These are phyloP conservation scores for Chrysopilus asiliformis DNA, from an alignment of 2,888 invertebrate genomes.

Conservation along the genomic window DNA sequence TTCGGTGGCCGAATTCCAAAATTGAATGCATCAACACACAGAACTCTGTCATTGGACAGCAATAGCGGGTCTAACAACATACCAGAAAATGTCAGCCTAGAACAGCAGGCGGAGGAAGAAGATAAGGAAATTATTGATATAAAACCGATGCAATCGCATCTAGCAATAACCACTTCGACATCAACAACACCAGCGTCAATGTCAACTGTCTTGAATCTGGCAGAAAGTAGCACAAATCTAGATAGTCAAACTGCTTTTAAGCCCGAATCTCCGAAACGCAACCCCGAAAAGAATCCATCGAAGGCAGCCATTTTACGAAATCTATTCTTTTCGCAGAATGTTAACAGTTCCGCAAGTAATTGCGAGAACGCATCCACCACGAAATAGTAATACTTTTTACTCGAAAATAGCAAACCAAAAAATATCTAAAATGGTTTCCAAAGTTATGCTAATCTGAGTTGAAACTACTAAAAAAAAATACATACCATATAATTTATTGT, in stretches of 20 bases:
- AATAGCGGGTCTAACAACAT: slow-evolving; percentile 21
- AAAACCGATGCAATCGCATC: neutral
- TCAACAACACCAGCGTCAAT: neutral
- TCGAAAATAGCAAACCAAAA: too few species aligned
- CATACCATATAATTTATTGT: too few species aligned
- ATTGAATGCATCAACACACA: slow-evolving; percentile 18
- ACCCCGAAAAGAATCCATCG: slow-evolving; percentile 16
- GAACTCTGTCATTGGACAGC: slow-evolving; percentile 20
- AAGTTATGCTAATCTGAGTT: too few species aligned
- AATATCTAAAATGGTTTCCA: too few species aligned
- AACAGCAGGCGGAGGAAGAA: slow-evolving; percentile 19
- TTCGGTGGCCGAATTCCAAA: slow-evolving; percentile 20
- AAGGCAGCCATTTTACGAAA: slow-evolving; percentile 21
- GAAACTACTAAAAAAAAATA: too few species aligned
- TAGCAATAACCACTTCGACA: neutral
- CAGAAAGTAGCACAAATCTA: neutral
- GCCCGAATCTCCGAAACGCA: slow-evolving; percentile 6
- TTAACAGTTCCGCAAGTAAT: neutral
- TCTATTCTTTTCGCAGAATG: slow-evolving; percentile 15
- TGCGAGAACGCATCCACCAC: too few species aligned
- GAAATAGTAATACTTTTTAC: too few species aligned
- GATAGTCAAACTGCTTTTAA: neutral
- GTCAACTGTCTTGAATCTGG: neutral
- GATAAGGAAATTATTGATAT: slow-evolving; percentile 10
- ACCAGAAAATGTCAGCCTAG: slow-evolving; percentile 21